Base-by-base conservation (phyloP, 2,797 vertebrate genomes). In the Delichon dasypus region DNA sequence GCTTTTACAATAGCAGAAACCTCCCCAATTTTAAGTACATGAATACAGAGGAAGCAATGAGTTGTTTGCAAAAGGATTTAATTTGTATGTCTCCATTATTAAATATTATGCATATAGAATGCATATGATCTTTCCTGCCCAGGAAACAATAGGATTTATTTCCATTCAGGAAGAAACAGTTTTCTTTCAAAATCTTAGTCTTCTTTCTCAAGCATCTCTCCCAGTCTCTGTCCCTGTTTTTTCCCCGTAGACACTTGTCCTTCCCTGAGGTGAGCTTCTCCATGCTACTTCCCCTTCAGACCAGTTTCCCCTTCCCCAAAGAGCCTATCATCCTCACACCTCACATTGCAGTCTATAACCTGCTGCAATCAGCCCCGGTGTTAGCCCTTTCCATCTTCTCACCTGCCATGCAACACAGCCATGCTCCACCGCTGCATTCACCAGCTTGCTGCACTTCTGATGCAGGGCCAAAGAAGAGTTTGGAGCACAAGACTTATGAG, bases 371-470 rank as follows among this genome's bases (percentile, higher is more conserved):
- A 38, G 21, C 16, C 15, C 15, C 0, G 1, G 5, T 13, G 15
- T 18, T 8, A 79, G 5, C 8, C 29, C 8, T 80, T 7, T n/a
- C 16, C 38, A 47, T n/a, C 26, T 55, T 60, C 67, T 76, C 38
- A 60, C 20, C 13, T n/a, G 6, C 48, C 1, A 0, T 38, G 18
- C 13, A 60, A 38, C 1, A 1, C 14, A 30, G 32, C 7, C 7
- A 2, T 32, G 13, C 11, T 44, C 15, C 32, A 32, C 14, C 4
- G 3, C 50, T 16, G n/a, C 51, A 19, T 11, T 55, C 54, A 53
- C 2, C 30, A 50, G 13, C 17, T 60, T 68, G 53, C 51, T 54
- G 36, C 7, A 17, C 51, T 89, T 83, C 62, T 72, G 19, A 14
- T 42, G 13, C 42, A 34, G 54, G 11, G 53, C 40, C 47, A 78